Evolutionary conservation across 2,888 invertebrate genomes (phyloP).

Genomic region (Scaptomyza polygonia): DNA sequence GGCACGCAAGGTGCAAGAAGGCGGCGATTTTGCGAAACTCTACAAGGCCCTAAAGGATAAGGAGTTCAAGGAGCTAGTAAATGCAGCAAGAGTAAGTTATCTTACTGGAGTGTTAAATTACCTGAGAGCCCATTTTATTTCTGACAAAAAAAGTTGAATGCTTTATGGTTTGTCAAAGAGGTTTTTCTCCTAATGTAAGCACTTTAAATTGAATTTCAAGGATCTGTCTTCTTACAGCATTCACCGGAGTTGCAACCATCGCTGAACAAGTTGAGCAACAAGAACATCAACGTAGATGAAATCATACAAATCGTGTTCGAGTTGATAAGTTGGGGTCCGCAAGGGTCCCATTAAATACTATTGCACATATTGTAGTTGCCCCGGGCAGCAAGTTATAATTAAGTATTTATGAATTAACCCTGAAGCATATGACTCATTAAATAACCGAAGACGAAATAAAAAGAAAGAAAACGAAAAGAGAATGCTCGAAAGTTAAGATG

Average conservation of each 20-base stretch:
- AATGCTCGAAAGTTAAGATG: conserved; percentile 46
- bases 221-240: conserved; percentile 48
- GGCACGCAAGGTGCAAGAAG: conserved; percentile 68
- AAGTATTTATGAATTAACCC: conserved; percentile 54
- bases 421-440: conserved; percentile 47
- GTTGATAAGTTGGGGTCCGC: conserved; percentile 79
- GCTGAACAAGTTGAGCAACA: conserved; percentile 51
- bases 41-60: conserved; percentile 63
- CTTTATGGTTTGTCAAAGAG: background rate
- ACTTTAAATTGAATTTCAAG: background rate
- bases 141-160: too few species aligned
- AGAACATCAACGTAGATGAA: conserved; percentile 75
- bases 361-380: conserved; percentile 10
- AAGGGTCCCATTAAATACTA: conserved; percentile 12
- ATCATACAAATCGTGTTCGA: conserved; percentile 62
- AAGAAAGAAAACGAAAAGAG: background rate
- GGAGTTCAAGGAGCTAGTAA: conserved; percentile 68
- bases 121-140: too few species aligned
- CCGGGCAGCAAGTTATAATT: conserved; percentile 45
- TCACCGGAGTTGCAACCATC: conserved; percentile 56
- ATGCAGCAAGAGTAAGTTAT: conserved; percentile 65
- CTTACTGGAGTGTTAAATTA: too few species aligned
- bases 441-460: conserved; percentile 18
- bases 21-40: conserved; percentile 70
- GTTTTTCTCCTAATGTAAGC: background rate